Evolutionary conservation across 2,797 vertebrate genomes (phyloP), one percentile per base, ranked within the genome.

Genomic region (Tangara arthus): DNA sequence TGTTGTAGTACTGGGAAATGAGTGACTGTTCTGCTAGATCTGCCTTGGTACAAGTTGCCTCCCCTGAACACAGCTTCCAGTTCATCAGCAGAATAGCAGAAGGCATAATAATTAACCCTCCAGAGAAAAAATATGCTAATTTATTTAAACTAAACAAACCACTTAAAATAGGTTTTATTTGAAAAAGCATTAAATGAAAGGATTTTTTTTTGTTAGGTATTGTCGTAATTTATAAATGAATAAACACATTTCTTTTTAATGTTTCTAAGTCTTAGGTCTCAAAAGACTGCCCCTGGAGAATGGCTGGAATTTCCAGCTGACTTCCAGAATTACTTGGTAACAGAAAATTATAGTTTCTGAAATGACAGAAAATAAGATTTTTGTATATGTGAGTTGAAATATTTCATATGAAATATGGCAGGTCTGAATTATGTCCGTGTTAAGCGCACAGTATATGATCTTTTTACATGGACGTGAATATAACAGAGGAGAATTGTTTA

Each of bases 1-100:
- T 95, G 87, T 49, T 93, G 85, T 75, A 66, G 68, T 63, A 23
- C 17, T 80, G 70, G 75, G 92, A 95, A 94, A 94, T 90, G 80
- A 92, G 53, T 44, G 73, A 42, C 42, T 91, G 52, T 93, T 96
- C 87, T 94, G 55, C 91, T 28, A 4, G 80, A 27, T 82, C 66
- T 97, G 77, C 72, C 72, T 94, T 92, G 56, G 57, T 90, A 22
- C 84, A 94, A 80, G 41, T 86, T 93, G 81, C 87, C 41, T 95
- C 15, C 42, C 60, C 32, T 34, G 47, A 89, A 80, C 3, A 5
- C 71, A 82, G 41, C 55, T 87, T 46, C 27, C 21, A 79, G 53
- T 42, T 78, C 79, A 80, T 64, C 49, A 44, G 61, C 65, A 83
- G 63, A 94, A 78, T 72, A 90, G 39, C 73, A 94, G 65, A 78